Evolutionary conservation across 2,797 vertebrate genomes (phyloP).

Genomic region (Falco biarmicus): DNA sequence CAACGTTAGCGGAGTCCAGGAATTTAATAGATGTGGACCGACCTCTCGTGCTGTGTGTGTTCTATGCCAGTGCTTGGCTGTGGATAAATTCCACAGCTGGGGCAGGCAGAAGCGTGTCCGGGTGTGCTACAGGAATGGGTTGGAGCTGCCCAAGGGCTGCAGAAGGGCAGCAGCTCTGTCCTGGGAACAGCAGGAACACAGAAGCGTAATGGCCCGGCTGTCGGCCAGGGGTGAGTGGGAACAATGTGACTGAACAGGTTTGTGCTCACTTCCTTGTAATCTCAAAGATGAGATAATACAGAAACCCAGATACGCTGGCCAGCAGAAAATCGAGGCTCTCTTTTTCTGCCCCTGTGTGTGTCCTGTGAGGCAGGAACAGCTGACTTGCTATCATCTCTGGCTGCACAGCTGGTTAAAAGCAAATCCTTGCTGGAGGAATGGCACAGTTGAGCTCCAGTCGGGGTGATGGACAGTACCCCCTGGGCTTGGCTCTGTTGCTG

Average conservation of each 20-base stretch:
- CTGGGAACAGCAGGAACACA: background rate
- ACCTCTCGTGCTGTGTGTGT: accelerated
- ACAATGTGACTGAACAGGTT: slow-evolving; percentile 41
- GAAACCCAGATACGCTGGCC: background rate
- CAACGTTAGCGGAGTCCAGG: background rate
- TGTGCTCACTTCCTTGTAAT: background rate
- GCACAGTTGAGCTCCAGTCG: accelerated
- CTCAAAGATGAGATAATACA: background rate
- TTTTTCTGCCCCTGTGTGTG: accelerated
- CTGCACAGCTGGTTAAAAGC: background rate
- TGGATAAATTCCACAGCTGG: background rate
- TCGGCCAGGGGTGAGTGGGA: background rate
- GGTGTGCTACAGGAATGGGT: accelerated
- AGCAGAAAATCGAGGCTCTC: background rate
- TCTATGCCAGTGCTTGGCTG: background rate
- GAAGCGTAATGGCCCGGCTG: background rate
- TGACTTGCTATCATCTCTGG: background rate
- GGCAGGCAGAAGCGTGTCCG: background rate
- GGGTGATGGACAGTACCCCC: background rate
- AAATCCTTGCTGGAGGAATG: background rate
- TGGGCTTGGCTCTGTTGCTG: background rate
- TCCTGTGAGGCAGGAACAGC: background rate
- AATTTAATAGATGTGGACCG: accelerated
- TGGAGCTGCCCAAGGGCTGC: background rate
- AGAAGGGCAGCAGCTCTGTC: background rate